phyloP scores from a whole-genome alignment of 2,113 vertebrate species.

The Burhinus bistriatus region DNA sequence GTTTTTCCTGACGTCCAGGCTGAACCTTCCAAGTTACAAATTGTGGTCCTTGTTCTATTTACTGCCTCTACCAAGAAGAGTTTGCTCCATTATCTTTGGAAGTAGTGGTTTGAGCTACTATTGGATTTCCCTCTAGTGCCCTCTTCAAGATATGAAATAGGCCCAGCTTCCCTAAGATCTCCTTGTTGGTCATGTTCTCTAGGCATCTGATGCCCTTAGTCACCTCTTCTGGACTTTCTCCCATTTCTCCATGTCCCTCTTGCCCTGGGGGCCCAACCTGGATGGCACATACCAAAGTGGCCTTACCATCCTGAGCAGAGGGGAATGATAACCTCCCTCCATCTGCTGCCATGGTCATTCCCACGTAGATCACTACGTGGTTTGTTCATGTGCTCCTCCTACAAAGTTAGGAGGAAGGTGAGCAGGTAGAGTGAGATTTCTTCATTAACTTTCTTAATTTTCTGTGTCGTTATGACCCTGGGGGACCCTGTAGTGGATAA shows the following conservation, averaged over 20 bases:
- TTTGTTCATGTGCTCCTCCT: neutral
- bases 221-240: neutral
- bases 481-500: neutral
- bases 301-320: neutral
- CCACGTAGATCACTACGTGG: rapidly evolving
- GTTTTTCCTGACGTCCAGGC: neutral
- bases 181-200: neutral
- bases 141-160: neutral
- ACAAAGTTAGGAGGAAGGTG: neutral
- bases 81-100: neutral
- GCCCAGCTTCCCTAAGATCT: neutral
- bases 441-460: neutral
- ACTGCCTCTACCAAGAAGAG: neutral
- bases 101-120: neutral
- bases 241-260: neutral
- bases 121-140: neutral
- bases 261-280: neutral
- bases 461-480: neutral
- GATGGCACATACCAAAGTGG: too few species aligned
- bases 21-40: neutral
- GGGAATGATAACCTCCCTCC: neutral
- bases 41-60: neutral
- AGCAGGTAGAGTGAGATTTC: neutral
- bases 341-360: neutral
- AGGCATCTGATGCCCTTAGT: neutral